These are phyloP conservation scores for Vanessa atalanta DNA, from an alignment of 1,140 invertebrate genomes.

Conservation along the genomic window DNA sequence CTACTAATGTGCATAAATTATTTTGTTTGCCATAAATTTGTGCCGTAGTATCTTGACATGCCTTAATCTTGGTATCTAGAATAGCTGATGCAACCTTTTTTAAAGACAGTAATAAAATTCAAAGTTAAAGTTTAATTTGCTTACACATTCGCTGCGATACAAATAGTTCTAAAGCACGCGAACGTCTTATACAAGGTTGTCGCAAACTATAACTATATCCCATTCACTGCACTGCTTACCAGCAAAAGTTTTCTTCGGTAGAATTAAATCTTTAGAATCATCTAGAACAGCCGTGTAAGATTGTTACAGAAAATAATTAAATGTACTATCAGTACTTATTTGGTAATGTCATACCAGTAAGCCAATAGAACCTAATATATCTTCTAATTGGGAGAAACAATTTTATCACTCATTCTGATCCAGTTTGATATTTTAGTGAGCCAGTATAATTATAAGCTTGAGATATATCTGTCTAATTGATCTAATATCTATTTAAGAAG, in stretches of 20 bases:
- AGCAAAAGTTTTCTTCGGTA: not conserved
- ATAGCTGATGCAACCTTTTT: slow-evolving; percentile 16
- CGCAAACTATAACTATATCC: not conserved
- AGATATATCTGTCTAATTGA: too few relatives aligned
- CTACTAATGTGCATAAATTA: too few relatives aligned
- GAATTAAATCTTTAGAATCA: not conserved
- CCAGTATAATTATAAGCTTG: too few relatives aligned
- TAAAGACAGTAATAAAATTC: slow-evolving; percentile 34
- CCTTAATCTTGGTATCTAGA: not conserved
- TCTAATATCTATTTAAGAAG: too few relatives aligned
- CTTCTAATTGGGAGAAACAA: too few relatives aligned
- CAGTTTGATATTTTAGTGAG: too few relatives aligned
- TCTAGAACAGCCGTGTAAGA: not conserved
- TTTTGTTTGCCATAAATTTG: not conserved
- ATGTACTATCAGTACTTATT: too few relatives aligned
- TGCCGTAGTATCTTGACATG: not conserved
- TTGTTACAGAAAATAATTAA: too few relatives aligned
- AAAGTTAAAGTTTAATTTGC: slow-evolving; percentile 34
- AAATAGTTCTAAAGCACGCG: slow-evolving; percentile 27
- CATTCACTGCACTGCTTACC: slow-evolving; percentile 1
- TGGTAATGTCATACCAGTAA: too few relatives aligned
- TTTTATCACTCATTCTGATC: too few relatives aligned
- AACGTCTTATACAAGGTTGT: slow-evolving; percentile 15
- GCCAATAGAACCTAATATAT: too few relatives aligned
- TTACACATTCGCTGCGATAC: slow-evolving; percentile 24